A percentile compares a stretch with the other conserved stretches of the same genome.
These are phyloP conservation scores for Galeruca laticollis DNA, from an alignment of 2,888 invertebrate species.

Conservation along the genomic window DNA sequence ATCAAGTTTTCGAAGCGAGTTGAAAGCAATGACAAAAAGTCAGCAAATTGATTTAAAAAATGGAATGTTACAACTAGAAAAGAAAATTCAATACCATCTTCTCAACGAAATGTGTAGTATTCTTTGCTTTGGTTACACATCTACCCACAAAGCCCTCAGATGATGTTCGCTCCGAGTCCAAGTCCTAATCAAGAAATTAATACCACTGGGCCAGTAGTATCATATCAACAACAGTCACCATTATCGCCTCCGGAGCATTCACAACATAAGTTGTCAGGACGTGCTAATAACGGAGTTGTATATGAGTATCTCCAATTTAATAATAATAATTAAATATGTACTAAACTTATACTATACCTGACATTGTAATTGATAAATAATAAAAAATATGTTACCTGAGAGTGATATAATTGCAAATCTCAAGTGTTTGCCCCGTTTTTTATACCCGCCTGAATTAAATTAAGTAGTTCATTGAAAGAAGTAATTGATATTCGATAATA, in stretches of 20 bases:
- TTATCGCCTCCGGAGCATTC: constrained; percentile 21
- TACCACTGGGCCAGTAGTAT: constrained; percentile 19
- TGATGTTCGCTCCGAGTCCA: constrained; percentile 22
- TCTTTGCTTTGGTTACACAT: constrained; percentile 15
- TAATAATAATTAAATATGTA: constrained; percentile 15
- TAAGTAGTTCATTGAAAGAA: constrained; percentile 19
- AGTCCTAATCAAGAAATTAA: constrained; percentile 17
- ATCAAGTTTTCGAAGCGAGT: constrained; percentile 16
- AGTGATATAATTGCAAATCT: constrained; percentile 24
- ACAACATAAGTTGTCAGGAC: constrained; percentile 19
- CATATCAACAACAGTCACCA: constrained; percentile 20
- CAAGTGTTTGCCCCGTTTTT: constrained; percentile 23
- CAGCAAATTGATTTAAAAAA: constrained; percentile 30
- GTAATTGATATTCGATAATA: constrained; percentile 4
- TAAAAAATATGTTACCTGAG: constrained; percentile 18
- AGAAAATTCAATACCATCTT: constrained; percentile 20
- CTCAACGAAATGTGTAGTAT: constrained; percentile 15
- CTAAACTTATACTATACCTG: constrained; percentile 12
- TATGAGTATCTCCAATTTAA: constrained; percentile 19
- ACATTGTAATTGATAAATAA: constrained; percentile 19
- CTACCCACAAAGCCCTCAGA: constrained; percentile 9
- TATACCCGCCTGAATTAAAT: constrained; percentile 24
- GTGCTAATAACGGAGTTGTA: constrained; percentile 17
- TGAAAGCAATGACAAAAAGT: constrained; percentile 26
- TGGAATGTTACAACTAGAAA: constrained; percentile 26